phyloP scores from a whole-genome alignment of 1,140 invertebrate genomes.

The Chlorops oryzae region DNA sequence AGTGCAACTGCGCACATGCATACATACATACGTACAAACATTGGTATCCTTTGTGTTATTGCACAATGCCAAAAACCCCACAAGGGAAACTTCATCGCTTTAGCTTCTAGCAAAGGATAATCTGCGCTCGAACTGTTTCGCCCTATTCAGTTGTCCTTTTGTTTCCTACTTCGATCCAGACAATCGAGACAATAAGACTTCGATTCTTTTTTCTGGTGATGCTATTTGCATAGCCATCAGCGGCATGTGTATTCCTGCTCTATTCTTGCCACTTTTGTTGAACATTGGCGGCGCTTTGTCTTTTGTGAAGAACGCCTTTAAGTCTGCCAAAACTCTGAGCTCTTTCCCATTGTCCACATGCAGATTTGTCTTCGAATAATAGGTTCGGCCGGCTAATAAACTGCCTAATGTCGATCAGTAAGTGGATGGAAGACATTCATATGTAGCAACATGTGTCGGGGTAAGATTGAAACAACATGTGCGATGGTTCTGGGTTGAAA shows the following conservation, averaged over 20 bases:
- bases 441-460: too few species aligned
- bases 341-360: neutral
- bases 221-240: too few species aligned
- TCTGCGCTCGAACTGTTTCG: neutral
- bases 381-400: too few species aligned
- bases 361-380: neutral
- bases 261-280: neutral
- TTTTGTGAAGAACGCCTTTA: neutral
- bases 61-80: neutral
- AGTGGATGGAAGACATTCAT: too few species aligned
- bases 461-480: too few species aligned
- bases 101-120: conserved; percentile 3
- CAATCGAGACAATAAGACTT: too few species aligned
- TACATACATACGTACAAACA: neutral
- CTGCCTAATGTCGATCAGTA: too few species aligned
- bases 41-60: neutral
- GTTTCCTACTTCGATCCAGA: neutral
- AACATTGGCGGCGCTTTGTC: conserved; percentile 5
- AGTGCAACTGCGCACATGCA: conserved; percentile 8
- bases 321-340: neutral
- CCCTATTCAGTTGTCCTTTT: neutral
- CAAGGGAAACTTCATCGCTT: too few species aligned
- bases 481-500: neutral
- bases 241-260: too few species aligned
- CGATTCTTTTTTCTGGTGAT: too few species aligned